Percentiles rank a stretch among this genome's conserved stretches.
These are phyloP conservation scores for Polypedilum pembai DNA, from an alignment of 1,140 invertebrate genomes.

Conservation along the genomic window DNA sequence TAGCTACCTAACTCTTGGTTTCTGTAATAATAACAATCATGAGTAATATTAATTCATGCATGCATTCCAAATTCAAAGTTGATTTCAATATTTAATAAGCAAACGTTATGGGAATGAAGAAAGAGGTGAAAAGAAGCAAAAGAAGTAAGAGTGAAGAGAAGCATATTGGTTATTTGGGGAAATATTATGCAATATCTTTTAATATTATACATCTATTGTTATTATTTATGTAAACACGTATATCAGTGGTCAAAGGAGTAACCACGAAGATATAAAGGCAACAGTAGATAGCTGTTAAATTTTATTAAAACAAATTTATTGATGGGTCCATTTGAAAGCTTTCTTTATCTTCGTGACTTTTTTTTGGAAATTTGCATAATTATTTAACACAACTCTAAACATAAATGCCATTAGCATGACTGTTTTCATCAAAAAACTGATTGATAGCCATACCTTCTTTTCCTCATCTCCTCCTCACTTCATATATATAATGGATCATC, in stretches of 20 bases:
- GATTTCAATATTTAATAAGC: slow-evolving; percentile 3
- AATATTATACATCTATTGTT: neutral
- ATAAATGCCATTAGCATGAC: neutral
- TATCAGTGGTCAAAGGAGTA: neutral
- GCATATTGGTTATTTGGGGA: neutral
- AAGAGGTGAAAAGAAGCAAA: no score
- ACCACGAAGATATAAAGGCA: neutral
- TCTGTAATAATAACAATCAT: neutral
- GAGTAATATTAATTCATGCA: neutral
- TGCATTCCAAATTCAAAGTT: neutral
- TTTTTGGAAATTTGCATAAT: slow-evolving; percentile 6
- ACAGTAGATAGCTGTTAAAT: neutral
- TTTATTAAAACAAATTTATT: neutral
- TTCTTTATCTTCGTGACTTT: neutral
- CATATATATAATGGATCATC: no score
- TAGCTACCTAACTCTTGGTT: no score
- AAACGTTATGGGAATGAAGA: no score
- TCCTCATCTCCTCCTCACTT: no score
- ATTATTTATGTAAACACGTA: slow-evolving; percentile 4
- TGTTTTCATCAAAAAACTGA: neutral
- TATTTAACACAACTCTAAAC: neutral
- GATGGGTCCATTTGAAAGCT: neutral
- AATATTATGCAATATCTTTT: neutral
- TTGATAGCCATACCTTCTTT: neutral
- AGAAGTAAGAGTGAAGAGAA: neutral